Base-by-base conservation (phyloP, 2,113 vertebrate genomes). In the Vulpes vulpes region DNA sequence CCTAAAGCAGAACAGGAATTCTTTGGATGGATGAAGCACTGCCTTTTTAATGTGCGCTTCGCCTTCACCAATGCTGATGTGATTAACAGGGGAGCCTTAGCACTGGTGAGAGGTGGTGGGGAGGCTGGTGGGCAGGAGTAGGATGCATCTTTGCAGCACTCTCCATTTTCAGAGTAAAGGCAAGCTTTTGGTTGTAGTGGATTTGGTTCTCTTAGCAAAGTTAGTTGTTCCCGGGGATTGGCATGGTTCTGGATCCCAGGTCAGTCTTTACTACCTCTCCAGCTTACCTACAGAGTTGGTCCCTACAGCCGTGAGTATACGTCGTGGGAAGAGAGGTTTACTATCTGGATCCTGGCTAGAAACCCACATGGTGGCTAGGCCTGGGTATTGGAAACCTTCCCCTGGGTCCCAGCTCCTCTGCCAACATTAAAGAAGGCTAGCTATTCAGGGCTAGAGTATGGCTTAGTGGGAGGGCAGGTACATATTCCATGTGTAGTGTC, bases 71-170 rank as follows among this genome's bases (percentile, higher is more conserved):
- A 20, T 64, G 93, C 78, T 84, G 32, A 32, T 11, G 27, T 60
- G 71, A 93, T 76, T 53, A 76, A 87, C 76, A 67, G 89, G 8
- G 6, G 87, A 95, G 88, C 74, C 81, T 8, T 30, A 65, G 93
- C 2, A 10, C 65, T 20, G 86, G 86, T 4, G 6, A 81, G 89
- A 35, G 38, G 12, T 16, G 38, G 32, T 0, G 27, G 57, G 51
- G 74, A 78, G 51, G 67, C 80, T 53, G 53, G 55, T 6, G 0
- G 73, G 64, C 51, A 20, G 80, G 25, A 69, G 22, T 2, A 0
- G 53, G 20, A 49, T 67, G 38, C 1, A 0, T 73, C 78, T 85
- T 51, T 57, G 22, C 17, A 64, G 67, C 64, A 16, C 53, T 85
- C 0, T 51, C 59, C 62, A 23, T 84, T 96, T 85, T 71, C 71